Conservation (phyloP, 2,797 vertebrate species). For the Mallotus villosus region DNA sequence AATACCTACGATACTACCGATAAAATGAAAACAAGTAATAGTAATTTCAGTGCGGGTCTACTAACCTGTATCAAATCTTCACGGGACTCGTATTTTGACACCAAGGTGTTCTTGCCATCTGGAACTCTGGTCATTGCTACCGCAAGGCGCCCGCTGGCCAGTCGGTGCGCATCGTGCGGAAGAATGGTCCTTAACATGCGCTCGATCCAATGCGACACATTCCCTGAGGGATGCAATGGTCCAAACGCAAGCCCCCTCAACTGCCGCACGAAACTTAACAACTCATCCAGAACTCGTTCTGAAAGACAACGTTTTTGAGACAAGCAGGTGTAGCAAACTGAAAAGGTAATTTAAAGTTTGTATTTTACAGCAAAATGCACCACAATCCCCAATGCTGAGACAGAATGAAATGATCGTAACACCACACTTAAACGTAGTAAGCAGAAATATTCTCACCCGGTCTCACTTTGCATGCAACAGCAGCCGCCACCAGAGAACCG, state of each 20-base stretch:
- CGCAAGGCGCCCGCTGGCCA: constrained; percentile 78
- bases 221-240: constrained; percentile 78
- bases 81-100: constrained; percentile 81
- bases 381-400: too few relatives aligned
- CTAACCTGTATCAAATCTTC: constrained; percentile 83
- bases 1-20: too few relatives aligned
- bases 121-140: constrained; percentile 79
- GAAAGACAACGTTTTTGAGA: background rate
- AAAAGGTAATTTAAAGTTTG: background rate
- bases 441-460: constrained; percentile 51
- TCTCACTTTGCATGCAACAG: constrained; percentile 78
- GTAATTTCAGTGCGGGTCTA: background rate
- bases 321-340: background rate
- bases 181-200: constrained; percentile 65
- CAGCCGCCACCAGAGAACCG: constrained; percentile 83
- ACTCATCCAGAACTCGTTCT: constrained; percentile 70
- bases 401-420: too few relatives aligned
- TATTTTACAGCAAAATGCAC: too few relatives aligned
- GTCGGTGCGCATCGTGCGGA: constrained; percentile 78
- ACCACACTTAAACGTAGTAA: background rate
- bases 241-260: constrained; percentile 75
- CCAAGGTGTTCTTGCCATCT: constrained; percentile 77
- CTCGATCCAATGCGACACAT: constrained; percentile 73
- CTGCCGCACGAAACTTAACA: constrained; percentile 71
- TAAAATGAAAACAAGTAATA: background rate